Evolutionary conservation across 2,888 invertebrate genomes (phyloP).

Genomic region (Drosophila merina): DNA sequence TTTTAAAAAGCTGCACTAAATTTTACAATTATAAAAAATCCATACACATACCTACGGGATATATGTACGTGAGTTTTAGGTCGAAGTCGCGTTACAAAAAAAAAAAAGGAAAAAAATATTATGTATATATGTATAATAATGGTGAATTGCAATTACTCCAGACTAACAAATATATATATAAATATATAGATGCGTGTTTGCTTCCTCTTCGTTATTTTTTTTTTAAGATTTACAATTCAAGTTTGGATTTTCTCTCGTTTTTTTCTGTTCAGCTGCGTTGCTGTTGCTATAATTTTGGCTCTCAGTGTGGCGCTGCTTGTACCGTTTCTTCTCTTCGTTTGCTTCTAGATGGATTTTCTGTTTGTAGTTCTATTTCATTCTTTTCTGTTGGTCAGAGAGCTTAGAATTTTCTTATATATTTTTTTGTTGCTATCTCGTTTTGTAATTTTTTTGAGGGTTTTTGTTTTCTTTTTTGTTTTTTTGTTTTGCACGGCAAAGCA

Average conservation of each 20-base stretch:
- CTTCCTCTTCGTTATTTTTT: constrained; percentile 1
- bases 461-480: constrained; percentile 23
- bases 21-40: constrained; percentile 72
- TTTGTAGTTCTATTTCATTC: not conserved
- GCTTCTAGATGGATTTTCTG: not conserved
- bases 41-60: constrained; percentile 43
- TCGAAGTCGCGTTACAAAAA: constrained; percentile 48
- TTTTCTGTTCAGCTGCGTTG: not conserved
- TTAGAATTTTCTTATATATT: constrained; percentile 19
- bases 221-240: constrained; percentile 33
- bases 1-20: constrained; percentile 70
- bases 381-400: constrained; percentile 57
- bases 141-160: constrained; percentile 41
- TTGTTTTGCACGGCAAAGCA: constrained; percentile 41
- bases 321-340: not conserved
- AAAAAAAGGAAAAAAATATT: constrained; percentile 41
- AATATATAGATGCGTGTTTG: constrained; percentile 24
- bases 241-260: constrained; percentile 5
- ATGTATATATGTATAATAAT: constrained; percentile 33
- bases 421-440: constrained; percentile 18
- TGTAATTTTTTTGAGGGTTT: constrained; percentile 4
- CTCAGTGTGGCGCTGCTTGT: constrained; percentile 1
- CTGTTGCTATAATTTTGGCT: constrained; percentile 10
- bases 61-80: constrained; percentile 20
- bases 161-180: constrained; percentile 54